These are phyloP conservation scores for Cyclopterus lumpus DNA, from an alignment of 2,797 vertebrate genomes.

Conservation along the genomic window DNA sequence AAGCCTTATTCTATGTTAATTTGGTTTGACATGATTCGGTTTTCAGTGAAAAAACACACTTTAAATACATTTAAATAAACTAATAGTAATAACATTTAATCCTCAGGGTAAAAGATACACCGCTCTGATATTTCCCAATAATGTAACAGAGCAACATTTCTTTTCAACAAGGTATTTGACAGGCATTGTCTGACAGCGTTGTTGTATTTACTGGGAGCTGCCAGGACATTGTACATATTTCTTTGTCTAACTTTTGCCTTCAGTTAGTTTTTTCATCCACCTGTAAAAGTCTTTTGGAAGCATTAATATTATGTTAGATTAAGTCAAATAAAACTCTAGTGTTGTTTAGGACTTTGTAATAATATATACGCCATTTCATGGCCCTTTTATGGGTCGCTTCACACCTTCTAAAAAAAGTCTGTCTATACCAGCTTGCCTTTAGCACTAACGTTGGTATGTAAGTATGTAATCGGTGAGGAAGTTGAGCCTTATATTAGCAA, in stretches of 20 bases:
- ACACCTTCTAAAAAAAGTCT: not conserved
- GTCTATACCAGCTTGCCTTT: not conserved
- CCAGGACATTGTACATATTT: not conserved
- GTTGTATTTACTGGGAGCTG: not conserved
- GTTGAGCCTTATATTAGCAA: not conserved
- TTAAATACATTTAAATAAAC: not conserved
- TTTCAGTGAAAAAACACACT: not conserved
- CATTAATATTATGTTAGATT: not conserved
- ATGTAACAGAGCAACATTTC: constrained; percentile 13
- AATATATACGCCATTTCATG: no score
- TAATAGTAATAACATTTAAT: not conserved
- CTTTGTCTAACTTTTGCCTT: not conserved
- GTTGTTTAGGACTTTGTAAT: not conserved
- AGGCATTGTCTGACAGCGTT: not conserved
- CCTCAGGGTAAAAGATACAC: not conserved
- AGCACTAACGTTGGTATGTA: not conserved
- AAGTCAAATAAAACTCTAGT: not conserved
- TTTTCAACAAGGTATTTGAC: not conserved
- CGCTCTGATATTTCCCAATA: not conserved
- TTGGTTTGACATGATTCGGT: not conserved
- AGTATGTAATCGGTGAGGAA: not conserved
- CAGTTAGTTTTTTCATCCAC: not conserved
- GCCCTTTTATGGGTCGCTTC: not conserved
- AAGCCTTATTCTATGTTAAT: not conserved
- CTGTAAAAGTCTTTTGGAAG: not conserved